These are phyloP conservation scores for Chlorops oryzae DNA, from an alignment of 1,140 invertebrate genomes.

Conservation along the genomic window DNA sequence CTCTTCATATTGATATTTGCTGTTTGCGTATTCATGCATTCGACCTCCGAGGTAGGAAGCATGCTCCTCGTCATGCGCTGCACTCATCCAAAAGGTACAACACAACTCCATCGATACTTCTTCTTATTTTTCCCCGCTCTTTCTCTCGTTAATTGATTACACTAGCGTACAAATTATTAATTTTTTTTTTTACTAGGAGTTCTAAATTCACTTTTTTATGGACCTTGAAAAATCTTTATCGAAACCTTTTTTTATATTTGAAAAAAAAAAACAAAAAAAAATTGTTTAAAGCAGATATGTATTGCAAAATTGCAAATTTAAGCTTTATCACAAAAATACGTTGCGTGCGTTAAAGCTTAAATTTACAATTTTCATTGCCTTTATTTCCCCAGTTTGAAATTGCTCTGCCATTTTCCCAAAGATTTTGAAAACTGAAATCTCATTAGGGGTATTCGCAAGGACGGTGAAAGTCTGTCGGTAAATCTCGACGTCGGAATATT, in stretches of 20 bases:
- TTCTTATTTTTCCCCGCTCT: too few species aligned
- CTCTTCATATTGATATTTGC: conserved; percentile 82
- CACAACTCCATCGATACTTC: too few species aligned
- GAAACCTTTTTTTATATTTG: background rate
- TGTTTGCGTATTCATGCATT: conserved; percentile 83
- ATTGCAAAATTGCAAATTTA: too few species aligned
- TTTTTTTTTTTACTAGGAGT: background rate
- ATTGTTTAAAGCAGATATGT: too few species aligned
- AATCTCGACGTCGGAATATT: too few species aligned
- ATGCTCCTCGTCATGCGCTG: conserved; percentile 86
- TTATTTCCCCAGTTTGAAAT: too few species aligned
- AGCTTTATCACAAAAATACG: too few species aligned
- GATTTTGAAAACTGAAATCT: background rate
- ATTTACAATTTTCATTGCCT: too few species aligned
- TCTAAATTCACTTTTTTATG: background rate
- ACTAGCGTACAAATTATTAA: background rate
- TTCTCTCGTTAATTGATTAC: background rate
- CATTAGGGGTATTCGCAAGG: background rate
- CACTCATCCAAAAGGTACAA: conserved; percentile 73
- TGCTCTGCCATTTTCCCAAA: too few species aligned
- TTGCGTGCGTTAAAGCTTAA: too few species aligned
- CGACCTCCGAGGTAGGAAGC: conserved; percentile 84
- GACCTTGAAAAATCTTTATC: background rate
- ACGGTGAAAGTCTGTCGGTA: too few species aligned
- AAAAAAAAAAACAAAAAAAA: background rate